Percentiles rank a stretch among this genome's conserved stretches.
phyloP scores from a whole-genome alignment of 2,888 invertebrate species.

The Gasteruption jaculator region DNA sequence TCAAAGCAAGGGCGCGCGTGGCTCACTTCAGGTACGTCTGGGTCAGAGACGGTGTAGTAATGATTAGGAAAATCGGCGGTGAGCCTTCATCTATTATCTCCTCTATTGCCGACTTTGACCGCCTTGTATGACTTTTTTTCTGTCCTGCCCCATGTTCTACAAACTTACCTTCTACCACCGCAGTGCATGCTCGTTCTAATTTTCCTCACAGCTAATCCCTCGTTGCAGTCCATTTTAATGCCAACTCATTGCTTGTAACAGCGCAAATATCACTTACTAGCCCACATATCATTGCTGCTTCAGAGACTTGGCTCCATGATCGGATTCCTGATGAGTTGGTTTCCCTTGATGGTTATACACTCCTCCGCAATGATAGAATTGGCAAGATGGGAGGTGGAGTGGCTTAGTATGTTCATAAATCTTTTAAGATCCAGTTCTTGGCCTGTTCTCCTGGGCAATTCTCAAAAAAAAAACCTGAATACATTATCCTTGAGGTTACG shows the following conservation, averaged over 20 bases:
- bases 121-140: too few species aligned
- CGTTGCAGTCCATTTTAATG: too few species aligned
- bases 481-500: neutral
- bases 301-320: conserved; percentile 6
- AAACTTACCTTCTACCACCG: too few species aligned
- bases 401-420: conserved; percentile 2
- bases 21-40: too few species aligned
- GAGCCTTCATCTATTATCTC: too few species aligned
- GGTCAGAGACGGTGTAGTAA: too few species aligned
- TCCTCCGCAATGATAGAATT: conserved; percentile 6
- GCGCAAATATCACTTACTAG: neutral
- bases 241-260: neutral
- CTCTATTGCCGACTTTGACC: too few species aligned
- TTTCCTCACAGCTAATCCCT: too few species aligned
- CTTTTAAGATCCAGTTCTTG: neutral
- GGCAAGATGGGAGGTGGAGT: conserved; percentile 8
- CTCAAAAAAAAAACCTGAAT: conserved; percentile 4
- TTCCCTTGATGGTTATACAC: neutral
- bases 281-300: neutral
- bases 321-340: neutral
- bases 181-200: too few species aligned
- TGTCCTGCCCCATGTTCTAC: too few species aligned
- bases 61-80: too few species aligned
- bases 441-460: neutral
- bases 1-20: too few species aligned